A percentile compares a stretch with the other conserved stretches of the same genome.
phyloP scores from a whole-genome alignment of 2,797 vertebrate species.

The Limosa lapponica region DNA sequence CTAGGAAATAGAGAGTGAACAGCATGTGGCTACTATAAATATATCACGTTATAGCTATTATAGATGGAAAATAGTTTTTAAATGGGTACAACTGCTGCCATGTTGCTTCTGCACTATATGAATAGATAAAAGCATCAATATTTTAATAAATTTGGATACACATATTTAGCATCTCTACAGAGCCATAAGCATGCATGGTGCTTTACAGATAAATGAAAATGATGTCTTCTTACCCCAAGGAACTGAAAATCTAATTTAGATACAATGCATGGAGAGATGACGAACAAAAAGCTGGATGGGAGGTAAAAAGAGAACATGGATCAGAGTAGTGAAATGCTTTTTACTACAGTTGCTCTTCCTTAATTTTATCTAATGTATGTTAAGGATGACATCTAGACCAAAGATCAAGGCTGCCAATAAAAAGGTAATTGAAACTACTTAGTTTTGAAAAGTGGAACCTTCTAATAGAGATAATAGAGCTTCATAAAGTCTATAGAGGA shows the following conservation, averaged over 20 bases:
- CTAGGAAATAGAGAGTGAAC: neutral
- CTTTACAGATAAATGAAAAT: slow-evolving; percentile 55
- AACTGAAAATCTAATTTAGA: slow-evolving; percentile 53
- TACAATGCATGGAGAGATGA: slow-evolving; percentile 23
- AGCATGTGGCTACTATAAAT: neutral
- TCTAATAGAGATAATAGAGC: neutral
- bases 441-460: neutral
- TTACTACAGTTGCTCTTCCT: neutral
- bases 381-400: slow-evolving; percentile 6
- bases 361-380: slow-evolving; percentile 30
- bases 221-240: slow-evolving; percentile 34
- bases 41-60: neutral
- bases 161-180: slow-evolving; percentile 25
- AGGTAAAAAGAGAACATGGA: neutral
- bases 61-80: neutral
- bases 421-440: neutral
- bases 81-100: neutral
- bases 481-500: neutral
- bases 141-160: slow-evolving; percentile 33
- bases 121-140: slow-evolving; percentile 37
- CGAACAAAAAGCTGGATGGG: neutral
- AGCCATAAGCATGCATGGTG: neutral
- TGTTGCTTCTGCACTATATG: neutral
- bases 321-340: neutral
- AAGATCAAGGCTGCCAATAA: neutral